These are phyloP conservation scores for Scaptomyza parva DNA, from an alignment of 2,888 invertebrate species.

Conservation along the genomic window DNA sequence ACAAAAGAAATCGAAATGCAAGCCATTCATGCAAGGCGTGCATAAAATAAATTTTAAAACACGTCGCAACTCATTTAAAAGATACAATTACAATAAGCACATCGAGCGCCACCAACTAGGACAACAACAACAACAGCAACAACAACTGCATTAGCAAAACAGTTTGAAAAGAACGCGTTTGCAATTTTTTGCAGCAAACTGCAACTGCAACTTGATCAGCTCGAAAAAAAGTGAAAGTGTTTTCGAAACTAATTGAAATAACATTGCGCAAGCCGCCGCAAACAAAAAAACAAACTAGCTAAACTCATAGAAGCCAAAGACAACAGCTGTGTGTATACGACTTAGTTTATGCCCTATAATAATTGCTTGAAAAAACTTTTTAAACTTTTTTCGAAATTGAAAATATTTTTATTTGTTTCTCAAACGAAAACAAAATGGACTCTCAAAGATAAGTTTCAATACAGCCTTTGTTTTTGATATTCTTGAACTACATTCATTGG, in stretches of 20 bases:
- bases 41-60: conserved; percentile 31
- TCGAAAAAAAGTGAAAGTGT: conserved; percentile 56
- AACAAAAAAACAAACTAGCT: conserved; percentile 1
- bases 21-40: conserved; percentile 66
- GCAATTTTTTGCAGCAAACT: conserved; percentile 27
- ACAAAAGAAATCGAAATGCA: conserved; percentile 62
- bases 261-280: conserved; percentile 26
- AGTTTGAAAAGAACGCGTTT: conserved; percentile 15
- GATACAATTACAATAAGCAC: conserved; percentile 58
- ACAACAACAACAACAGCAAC: no score
- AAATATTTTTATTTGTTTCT: no score
- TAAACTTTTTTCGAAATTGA: no score
- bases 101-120: not conserved
- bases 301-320: not conserved
- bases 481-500: no score
- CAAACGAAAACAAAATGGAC: no score
- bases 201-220: conserved; percentile 46
- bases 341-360: not conserved
- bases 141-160: no score
- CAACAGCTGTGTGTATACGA: not conserved
- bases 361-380: not conserved
- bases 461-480: no score
- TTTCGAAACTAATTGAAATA: conserved; percentile 26
- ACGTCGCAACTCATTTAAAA: conserved; percentile 28
- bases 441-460: no score